phyloP scores from a whole-genome alignment of 2,797 vertebrate species.

The Paratrypauchen microcephalus region DNA sequence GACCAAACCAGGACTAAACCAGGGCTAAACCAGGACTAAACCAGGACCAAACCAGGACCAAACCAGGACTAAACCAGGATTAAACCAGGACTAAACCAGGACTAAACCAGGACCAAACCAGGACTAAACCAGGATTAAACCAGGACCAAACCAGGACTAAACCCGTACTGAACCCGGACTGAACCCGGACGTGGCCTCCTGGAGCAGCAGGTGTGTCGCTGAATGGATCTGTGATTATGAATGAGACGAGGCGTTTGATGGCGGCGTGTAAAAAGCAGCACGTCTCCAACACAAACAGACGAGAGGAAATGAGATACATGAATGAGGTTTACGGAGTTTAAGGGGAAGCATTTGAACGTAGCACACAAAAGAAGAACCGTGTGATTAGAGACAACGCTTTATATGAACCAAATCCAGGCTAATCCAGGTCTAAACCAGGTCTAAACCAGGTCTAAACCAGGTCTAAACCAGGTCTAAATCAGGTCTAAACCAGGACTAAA shows the following conservation, averaged over 20 bases:
- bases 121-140: too few relatives aligned
- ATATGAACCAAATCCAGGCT: not conserved
- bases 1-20: not conserved
- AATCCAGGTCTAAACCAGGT: not conserved
- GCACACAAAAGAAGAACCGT: not conserved
- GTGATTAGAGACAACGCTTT: not conserved
- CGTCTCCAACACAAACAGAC: not conserved
- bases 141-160: too few relatives aligned
- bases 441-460: not conserved
- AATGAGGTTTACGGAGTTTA: not conserved
- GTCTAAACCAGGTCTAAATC: not conserved
- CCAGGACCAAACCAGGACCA: not conserved
- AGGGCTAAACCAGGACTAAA: not conserved
- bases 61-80: not conserved
- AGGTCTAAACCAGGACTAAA: conserved; percentile 4
- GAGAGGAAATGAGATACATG: not conserved
- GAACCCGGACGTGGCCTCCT: not conserved
- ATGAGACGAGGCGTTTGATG: conserved; percentile 2
- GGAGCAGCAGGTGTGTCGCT: not conserved
- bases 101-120: too few relatives aligned
- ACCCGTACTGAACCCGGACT: too few relatives aligned
- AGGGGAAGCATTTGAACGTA: not conserved
- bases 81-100: not conserved
- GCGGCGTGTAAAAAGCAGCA: not conserved
- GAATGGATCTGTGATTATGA: not conserved